These are phyloP conservation scores for Sitta europaea DNA, from an alignment of 2,113 vertebrate genomes.

Conservation along the genomic window DNA sequence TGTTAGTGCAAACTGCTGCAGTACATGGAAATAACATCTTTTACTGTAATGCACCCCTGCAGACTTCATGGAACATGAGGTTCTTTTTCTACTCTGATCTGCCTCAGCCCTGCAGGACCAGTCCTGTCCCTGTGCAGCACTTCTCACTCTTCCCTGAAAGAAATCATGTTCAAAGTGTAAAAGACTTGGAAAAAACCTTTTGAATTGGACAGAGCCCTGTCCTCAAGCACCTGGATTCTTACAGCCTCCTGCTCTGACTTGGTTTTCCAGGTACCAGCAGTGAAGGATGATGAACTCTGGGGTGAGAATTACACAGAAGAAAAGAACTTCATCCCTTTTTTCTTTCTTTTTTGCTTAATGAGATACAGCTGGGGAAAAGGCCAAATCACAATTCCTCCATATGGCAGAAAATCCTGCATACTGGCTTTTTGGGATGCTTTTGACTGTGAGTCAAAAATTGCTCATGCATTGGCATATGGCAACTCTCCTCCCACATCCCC, in stretches of 20 bases:
- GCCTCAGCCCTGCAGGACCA: neutral
- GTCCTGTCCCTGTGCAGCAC: neutral
- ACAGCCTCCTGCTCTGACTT: neutral
- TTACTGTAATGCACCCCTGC: neutral
- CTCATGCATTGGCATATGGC: conserved; percentile 4
- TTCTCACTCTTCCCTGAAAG: neutral
- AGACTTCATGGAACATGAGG: neutral
- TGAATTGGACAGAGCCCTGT: neutral
- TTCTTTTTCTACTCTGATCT: neutral
- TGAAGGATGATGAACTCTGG: neutral
- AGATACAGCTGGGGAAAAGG: conserved; percentile 12
- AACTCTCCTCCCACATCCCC: neutral
- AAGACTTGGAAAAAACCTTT: neutral
- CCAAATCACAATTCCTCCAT: neutral
- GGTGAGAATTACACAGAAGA: neutral
- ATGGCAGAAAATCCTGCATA: conserved; percentile 4
- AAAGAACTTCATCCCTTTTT: neutral
- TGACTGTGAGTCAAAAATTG: neutral
- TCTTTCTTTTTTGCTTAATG: neutral
- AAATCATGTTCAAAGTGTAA: neutral
- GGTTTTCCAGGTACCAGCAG: neutral
- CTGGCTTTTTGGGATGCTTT: neutral
- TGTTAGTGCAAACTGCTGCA: neutral
- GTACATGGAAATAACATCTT: neutral
- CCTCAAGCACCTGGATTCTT: neutral